Base-by-base conservation (phyloP, 2,113 vertebrate genomes). In the Pterophyllum scalare region DNA sequence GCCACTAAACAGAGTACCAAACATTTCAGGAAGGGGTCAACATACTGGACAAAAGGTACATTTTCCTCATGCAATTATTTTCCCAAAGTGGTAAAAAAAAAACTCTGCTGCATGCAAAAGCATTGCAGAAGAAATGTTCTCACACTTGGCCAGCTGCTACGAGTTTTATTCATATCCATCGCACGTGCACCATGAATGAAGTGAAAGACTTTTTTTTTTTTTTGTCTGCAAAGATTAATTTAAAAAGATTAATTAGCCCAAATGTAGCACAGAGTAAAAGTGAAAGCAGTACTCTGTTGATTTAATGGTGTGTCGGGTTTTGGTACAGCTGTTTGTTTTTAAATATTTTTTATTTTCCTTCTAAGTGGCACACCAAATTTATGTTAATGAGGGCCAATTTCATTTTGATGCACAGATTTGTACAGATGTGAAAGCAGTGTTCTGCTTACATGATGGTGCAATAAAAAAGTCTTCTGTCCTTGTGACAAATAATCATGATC, bases 391-490 rank as follows among this genome's bases (percentile, higher is more conserved):
- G 43, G 8, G 14, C 38, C 5, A 46, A 26, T 19, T 26, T 6
- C 17, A 46, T 17, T 67, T 43, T 46, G 4, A 67, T 8, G 62
- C 24, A 65, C 24, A 65, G n/a, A 43, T 7, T 20, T 35, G 33
- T 19, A 61, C n/a, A 43, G 13, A 65, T 65, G 9, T n/a, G 24
- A 65, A 65, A 24, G 35, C 13, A 43, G 40, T 40, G n/a, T 65
- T 46, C 5, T 65, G 43, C 11, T 65, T 65, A 7, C 15, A 43
- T 43, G 4, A 9, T 13, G 40, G n/a, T 43, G 35, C 13, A 31
- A 15, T 17, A 0, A 43, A 0, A 0, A 43, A 0, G 1, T 4
- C 13, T 40, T 38, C 6, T 11, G 38, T 65, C 62, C 17, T n/a
- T 43, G 40, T 43, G n/a, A 65, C 22, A 65, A 40, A 64, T 38